phyloP scores from a whole-genome alignment of 2,888 invertebrate species.

The Hemithea aestivaria region DNA sequence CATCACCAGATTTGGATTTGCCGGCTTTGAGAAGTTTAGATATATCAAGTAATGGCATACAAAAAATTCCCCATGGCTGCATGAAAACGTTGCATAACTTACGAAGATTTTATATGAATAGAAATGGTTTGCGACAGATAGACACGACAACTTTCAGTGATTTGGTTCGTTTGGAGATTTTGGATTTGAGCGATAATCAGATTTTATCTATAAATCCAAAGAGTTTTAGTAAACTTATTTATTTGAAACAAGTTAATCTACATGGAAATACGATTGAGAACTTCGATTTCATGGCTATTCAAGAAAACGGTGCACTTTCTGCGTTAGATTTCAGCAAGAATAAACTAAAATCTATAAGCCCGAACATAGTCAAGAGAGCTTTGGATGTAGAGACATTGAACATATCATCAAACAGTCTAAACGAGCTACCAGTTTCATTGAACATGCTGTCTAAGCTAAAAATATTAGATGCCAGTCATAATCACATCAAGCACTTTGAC shows the following conservation, averaged over 20 bases:
- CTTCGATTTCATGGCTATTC: conserved; percentile 83
- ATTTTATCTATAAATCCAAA: conserved; percentile 82
- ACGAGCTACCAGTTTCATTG: conserved; percentile 84
- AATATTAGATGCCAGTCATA: conserved; percentile 87
- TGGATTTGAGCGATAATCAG: conserved; percentile 88
- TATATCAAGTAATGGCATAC: conserved; percentile 86
- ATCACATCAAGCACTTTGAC: conserved; percentile 84
- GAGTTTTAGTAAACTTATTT: conserved; percentile 80
- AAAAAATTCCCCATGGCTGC: conserved; percentile 82
- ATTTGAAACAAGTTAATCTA: conserved; percentile 85
- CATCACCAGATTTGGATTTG: conserved; percentile 84
- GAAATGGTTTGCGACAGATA: conserved; percentile 84
- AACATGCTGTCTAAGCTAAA: conserved; percentile 83
- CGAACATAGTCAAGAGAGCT: conserved; percentile 80
- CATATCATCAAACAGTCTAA: conserved; percentile 87
- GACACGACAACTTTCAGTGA: conserved; percentile 86
- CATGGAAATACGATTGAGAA: conserved; percentile 87
- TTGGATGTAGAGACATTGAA: conserved; percentile 86
- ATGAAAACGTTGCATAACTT: conserved; percentile 84
- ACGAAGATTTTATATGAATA: conserved; percentile 83
- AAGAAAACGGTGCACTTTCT: conserved; percentile 81
- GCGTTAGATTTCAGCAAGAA: conserved; percentile 87
- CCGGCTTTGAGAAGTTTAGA: conserved; percentile 87
- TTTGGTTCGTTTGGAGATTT: conserved; percentile 82
- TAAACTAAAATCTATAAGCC: conserved; percentile 83